Evolutionary conservation across 2,888 invertebrate species (phyloP).

Genomic region (Phalera bucephala): DNA sequence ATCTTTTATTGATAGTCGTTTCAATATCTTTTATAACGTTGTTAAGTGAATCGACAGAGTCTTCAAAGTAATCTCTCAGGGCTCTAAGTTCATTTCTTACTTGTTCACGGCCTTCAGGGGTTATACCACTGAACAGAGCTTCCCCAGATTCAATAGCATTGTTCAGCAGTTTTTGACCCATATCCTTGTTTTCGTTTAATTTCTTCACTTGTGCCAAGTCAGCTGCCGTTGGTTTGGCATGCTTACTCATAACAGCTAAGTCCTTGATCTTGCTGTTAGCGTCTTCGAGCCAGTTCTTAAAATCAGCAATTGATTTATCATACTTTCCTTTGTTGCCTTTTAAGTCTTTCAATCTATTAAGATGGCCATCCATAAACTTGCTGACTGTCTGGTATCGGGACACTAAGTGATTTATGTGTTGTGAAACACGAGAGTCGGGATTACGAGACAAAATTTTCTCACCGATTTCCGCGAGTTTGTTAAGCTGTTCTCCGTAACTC

Average conservation of each 20-base stretch:
- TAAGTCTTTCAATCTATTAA: constrained; percentile 88
- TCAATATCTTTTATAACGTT: constrained; percentile 94
- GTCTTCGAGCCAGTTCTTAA: constrained; percentile 90
- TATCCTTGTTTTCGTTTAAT: constrained; percentile 88
- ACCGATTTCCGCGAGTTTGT: constrained; percentile 86
- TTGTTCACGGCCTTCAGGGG: constrained; percentile 92
- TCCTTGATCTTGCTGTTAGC: constrained; percentile 89
- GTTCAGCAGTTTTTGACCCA: constrained; percentile 90
- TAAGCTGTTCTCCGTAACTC: constrained; percentile 85
- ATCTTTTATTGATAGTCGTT: constrained; percentile 93
- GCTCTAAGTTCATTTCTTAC: constrained; percentile 92
- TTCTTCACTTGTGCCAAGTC: constrained; percentile 90
- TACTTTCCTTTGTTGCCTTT: constrained; percentile 88
- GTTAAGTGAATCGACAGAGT: constrained; percentile 92
- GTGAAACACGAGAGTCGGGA: constrained; percentile 92
- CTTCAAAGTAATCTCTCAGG: constrained; percentile 92
- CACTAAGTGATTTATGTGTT: constrained; percentile 90
- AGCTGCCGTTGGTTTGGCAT: constrained; percentile 89
- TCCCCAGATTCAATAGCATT: constrained; percentile 94
- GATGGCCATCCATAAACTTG: constrained; percentile 87
- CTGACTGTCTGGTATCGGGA: constrained; percentile 89
- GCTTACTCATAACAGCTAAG: constrained; percentile 88
- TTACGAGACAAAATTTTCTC: constrained; percentile 88
- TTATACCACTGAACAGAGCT: constrained; percentile 92
- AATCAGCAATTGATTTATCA: constrained; percentile 85